Evolutionary conservation across 2,888 invertebrate species (phyloP), one percentile per base, ranked within the genome.

Genomic region (Cantharis nigra): DNA sequence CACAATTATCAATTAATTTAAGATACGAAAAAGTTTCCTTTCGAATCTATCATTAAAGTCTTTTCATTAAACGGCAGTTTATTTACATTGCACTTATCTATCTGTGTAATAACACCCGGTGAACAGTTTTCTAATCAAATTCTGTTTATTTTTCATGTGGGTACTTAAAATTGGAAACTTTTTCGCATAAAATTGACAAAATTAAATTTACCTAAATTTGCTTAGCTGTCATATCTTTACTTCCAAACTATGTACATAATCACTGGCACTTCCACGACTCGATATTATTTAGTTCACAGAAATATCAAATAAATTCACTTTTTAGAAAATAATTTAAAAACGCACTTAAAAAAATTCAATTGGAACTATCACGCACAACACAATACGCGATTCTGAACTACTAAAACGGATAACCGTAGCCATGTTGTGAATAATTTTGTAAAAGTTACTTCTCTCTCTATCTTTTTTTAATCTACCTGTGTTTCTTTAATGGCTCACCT

Each of bases 401-500:
- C 71, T 71, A 67, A 62, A 71, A 76, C 69, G 72, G 49, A 74
- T 74, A 72, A 78, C 70, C 82, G 83, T 81, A 79, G 83, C 83
- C 83, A 84, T 84, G 82, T 83, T 82, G 79, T 82, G 81, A 79
- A 80, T 79, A 82, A 80, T 81, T 77, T 76, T 49, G 76, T 76
- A 73, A 63, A 74, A 74, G 71, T 64, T 63, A 30, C 77, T 63
- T 74, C 77, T 77, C 77, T 77, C 70, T 77, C 77, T 70, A 23
- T 67, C 65, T 67, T 67, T 78, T 79, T 73, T 71, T 67, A 28
- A 74, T 67, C 70, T 77, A 78, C 81, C 77, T 78, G 72, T 77
- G 81, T 82, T 82, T 82, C 80, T 78, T 80, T 80, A 81, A 81
- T 82, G 83, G 84, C 84, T 85, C 84, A 85, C 84, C 84, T 85